These are phyloP conservation scores for Nyctibius bracteatus DNA, from an alignment of 2,113 vertebrate genomes.

Conservation along the genomic window DNA sequence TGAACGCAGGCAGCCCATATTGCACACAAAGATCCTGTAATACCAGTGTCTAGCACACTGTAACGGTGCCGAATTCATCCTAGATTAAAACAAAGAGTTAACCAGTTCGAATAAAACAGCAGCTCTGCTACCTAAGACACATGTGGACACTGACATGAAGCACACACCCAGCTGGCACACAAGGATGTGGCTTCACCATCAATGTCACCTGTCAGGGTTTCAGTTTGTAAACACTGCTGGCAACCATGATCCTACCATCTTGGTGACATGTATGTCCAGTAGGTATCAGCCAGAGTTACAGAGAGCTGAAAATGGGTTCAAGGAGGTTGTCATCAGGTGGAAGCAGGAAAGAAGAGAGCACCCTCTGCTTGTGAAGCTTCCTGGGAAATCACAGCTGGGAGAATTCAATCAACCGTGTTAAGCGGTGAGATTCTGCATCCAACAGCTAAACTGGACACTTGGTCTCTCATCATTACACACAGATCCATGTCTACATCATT, in stretches of 20 bases:
- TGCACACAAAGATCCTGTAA: not conserved
- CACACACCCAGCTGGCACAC: not conserved
- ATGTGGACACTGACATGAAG: not conserved
- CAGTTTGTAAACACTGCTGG: not conserved
- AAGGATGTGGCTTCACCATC: not conserved
- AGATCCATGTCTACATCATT: not conserved
- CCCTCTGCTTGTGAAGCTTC: not conserved
- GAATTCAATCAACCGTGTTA: not conserved
- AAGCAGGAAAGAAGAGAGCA: not conserved
- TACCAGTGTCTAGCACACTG: not conserved
- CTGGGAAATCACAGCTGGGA: not conserved
- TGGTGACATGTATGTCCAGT: not conserved
- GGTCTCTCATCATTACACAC: not conserved
- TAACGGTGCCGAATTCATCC: not conserved
- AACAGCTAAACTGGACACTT: not conserved
- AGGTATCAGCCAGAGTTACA: not conserved
- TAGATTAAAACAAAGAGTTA: not conserved
- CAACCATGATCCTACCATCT: not conserved
- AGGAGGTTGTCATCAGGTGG: not conserved
- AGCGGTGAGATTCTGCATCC: not conserved
- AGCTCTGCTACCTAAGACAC: not conserved
- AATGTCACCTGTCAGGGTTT: accelerated
- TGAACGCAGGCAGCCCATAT: not conserved
- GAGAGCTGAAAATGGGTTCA: not conserved
- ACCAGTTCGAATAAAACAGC: not conserved